phyloP scores from a whole-genome alignment of 1,140 invertebrate species.

The Lamellibrachia luymesi region DNA sequence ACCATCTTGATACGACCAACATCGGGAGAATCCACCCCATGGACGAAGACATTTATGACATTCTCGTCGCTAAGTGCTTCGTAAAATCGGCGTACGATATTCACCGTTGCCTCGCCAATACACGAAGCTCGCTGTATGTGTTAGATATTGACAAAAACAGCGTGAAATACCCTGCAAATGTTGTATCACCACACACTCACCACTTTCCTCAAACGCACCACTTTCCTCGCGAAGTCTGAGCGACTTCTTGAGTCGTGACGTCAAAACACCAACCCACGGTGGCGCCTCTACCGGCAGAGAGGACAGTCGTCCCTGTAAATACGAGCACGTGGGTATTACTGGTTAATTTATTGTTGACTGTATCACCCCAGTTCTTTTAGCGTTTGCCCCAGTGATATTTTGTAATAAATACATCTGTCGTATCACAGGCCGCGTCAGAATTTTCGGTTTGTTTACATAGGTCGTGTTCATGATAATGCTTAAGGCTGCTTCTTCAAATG shows the following conservation, averaged over 20 bases:
- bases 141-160: neutral
- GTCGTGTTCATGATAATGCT: too few species aligned
- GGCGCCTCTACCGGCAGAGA: neutral
- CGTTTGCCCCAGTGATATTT: neutral
- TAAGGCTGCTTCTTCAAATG: too few species aligned
- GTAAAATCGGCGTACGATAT: neutral
- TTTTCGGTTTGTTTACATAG: neutral
- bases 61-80: neutral
- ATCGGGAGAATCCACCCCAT: neutral
- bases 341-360: neutral
- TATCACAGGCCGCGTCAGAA: neutral
- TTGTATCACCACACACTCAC: neutral
- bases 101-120: neutral
- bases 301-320: neutral
- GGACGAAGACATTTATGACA: conserved; percentile 1
- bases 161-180: neutral
- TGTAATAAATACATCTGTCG: neutral
- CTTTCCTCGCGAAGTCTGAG: neutral
- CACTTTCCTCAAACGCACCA: neutral
- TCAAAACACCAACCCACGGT: neutral
- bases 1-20: neutral
- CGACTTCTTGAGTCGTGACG: neutral
- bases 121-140: neutral
- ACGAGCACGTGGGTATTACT: neutral
- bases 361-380: neutral